Percentiles rank a stretch among this genome's conserved stretches.
phyloP scores from a whole-genome alignment of 2,113 vertebrate species.

The Cinclus mexicanus region DNA sequence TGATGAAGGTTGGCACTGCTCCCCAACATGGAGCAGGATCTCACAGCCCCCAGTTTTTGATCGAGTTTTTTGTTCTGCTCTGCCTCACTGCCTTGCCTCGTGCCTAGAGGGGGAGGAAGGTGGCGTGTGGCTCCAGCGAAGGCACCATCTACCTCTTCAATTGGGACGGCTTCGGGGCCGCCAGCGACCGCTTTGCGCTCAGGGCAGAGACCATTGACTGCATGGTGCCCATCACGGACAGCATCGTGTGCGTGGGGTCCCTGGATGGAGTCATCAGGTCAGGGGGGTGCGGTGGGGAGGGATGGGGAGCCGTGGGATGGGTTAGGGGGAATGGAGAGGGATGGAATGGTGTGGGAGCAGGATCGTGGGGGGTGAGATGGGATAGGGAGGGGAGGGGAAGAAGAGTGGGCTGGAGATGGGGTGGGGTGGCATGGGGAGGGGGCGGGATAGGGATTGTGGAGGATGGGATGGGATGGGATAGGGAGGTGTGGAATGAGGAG shows the following conservation, averaged over 20 bases:
- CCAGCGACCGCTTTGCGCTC: constrained; percentile 91
- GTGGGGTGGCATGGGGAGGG: too few relatives aligned
- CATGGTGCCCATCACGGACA: constrained; percentile 86
- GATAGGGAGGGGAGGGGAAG: neutral
- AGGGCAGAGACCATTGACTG: constrained; percentile 90
- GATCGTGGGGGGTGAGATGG: neutral
- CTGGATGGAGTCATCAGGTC: constrained; percentile 92
- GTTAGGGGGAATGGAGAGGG: neutral
- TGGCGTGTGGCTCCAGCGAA: constrained; percentile 90
- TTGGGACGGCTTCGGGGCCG: constrained; percentile 93
- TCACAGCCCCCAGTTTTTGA: fast-evolving
- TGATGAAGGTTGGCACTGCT: constrained; percentile 83
- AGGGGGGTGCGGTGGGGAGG: neutral
- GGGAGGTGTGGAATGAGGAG: neutral
- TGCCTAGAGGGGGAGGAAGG: constrained; percentile 85
- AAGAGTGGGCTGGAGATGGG: neutral
- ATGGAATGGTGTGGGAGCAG: neutral
- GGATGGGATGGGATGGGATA: neutral
- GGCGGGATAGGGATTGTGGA: neutral
- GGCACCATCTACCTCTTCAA: constrained; percentile 96
- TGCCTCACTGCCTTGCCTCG: neutral
- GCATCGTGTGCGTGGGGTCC: constrained; percentile 87
- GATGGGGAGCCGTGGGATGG: neutral
- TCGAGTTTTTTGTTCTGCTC: too few relatives aligned
- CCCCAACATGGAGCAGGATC: fast-evolving